Conservation (phyloP, 2,888 invertebrate genomes). For the Mythimna pallens region DNA sequence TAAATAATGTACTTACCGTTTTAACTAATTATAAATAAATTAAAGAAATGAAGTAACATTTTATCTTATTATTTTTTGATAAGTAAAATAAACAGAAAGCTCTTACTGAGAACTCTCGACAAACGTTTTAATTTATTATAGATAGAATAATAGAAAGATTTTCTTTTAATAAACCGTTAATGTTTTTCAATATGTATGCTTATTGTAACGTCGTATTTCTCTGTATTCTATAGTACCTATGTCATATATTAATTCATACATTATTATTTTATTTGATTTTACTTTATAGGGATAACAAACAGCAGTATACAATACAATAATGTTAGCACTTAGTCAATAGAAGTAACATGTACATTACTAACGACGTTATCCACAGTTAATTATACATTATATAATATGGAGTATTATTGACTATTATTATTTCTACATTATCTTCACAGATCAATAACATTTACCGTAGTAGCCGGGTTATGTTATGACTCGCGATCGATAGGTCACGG, state of each 20-base stretch:
- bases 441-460: slow-evolving; percentile 14
- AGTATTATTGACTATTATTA: background rate
- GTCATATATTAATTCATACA: background rate
- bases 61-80: too few species aligned
- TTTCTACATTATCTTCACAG: background rate
- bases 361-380: too few species aligned
- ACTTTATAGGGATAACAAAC: too few species aligned
- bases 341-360: too few species aligned
- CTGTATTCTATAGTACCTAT: background rate
- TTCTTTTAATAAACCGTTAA: background rate
- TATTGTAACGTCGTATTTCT: background rate
- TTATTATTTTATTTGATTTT: background rate
- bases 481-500: slow-evolving; percentile 28
- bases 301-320: too few species aligned
- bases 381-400: background rate
- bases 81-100: too few species aligned
- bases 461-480: background rate
- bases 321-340: too few species aligned
- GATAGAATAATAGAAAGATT: background rate
- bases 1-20: too few species aligned
- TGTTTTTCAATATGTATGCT: background rate
- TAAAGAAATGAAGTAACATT: too few species aligned
- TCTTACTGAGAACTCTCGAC: background rate
- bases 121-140: background rate
- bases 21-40: too few species aligned